Conservation (phyloP, 2,888 invertebrate species). For the Campopleginae sp. region DNA sequence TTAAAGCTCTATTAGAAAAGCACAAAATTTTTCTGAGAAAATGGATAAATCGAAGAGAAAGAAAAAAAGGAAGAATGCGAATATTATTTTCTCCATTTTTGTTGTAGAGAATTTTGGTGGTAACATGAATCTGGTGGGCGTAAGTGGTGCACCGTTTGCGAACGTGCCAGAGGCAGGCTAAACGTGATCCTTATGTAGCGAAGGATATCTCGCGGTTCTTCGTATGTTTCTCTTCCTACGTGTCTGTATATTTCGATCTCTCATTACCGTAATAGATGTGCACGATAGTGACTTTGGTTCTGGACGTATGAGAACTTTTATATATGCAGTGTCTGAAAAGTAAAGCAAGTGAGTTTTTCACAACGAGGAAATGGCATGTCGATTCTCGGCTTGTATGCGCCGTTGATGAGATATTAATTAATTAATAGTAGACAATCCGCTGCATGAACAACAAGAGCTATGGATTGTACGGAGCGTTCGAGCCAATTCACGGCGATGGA, state of each 20-base stretch:
- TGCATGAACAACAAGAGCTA: too few relatives aligned
- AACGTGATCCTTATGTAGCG: conserved; percentile 34
- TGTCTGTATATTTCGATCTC: conserved; percentile 52
- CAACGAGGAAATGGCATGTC: not conserved
- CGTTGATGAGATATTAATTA: not conserved
- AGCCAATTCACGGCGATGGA: not conserved
- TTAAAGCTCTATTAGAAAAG: conserved; percentile 8
- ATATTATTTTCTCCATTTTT: conserved; percentile 44
- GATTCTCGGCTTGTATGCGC: not conserved
- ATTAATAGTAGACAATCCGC: not conserved
- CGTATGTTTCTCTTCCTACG: conserved; percentile 29
- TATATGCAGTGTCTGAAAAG: conserved; percentile 8
- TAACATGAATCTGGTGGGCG: conserved; percentile 34
- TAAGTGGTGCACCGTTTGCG: conserved; percentile 33
- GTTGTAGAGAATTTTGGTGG: conserved; percentile 41
- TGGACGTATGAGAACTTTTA: conserved; percentile 22
- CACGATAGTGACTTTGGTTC: conserved; percentile 68
- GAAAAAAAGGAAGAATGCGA: not conserved
- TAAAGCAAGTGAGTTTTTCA: not conserved
- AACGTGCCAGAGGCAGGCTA: conserved; percentile 60
- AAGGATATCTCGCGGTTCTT: conserved; percentile 36
- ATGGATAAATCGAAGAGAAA: not conserved
- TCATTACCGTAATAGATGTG: conserved; percentile 79
- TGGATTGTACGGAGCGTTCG: not conserved
- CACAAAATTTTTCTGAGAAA: conserved; percentile 44